Evolutionary conservation across 2,113 vertebrate species (phyloP).

Genomic region (Emydura subglobosa): DNA sequence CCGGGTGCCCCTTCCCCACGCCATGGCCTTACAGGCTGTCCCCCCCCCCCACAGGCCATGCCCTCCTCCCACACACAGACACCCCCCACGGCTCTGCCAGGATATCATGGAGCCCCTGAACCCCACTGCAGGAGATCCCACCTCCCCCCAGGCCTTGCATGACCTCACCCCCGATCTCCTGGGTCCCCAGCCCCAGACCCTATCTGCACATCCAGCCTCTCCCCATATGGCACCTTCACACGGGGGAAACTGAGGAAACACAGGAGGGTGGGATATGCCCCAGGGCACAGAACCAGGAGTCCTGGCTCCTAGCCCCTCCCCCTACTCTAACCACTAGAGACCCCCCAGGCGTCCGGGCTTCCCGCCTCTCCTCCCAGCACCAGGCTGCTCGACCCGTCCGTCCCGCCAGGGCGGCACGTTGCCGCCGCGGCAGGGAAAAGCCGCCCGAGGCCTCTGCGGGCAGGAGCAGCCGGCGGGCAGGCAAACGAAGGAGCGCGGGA

Average conservation of each 20-base stretch:
- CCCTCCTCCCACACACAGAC: no score
- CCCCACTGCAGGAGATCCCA: not conserved
- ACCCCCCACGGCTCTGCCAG: no score
- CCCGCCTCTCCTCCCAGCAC: no score
- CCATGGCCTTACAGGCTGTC: no score
- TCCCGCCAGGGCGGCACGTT: no score
- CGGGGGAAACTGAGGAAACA: not conserved
- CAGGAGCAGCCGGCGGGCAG: not conserved
- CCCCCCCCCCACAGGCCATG: no score
- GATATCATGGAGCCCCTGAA: not conserved
- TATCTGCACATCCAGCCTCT: not conserved
- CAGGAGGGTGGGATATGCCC: no score
- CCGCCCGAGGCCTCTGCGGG: not conserved
- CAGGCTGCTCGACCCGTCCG: no score
- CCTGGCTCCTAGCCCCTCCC: not conserved
- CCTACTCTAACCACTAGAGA: no score
- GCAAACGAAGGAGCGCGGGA: not conserved
- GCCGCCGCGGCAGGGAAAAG: not conserved
- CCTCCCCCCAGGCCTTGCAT: not conserved
- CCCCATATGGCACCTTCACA: accelerated
- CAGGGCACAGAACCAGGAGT: not conserved
- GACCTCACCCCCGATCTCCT: not conserved
- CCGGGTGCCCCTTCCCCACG: no score
- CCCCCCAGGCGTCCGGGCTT: no score
- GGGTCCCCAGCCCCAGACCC: not conserved